Percentiles rank a stretch among this genome's conserved stretches.
Evolutionary conservation across 1,140 invertebrate genomes (phyloP).

Genomic region (Macrobrachium rosenbergii): DNA sequence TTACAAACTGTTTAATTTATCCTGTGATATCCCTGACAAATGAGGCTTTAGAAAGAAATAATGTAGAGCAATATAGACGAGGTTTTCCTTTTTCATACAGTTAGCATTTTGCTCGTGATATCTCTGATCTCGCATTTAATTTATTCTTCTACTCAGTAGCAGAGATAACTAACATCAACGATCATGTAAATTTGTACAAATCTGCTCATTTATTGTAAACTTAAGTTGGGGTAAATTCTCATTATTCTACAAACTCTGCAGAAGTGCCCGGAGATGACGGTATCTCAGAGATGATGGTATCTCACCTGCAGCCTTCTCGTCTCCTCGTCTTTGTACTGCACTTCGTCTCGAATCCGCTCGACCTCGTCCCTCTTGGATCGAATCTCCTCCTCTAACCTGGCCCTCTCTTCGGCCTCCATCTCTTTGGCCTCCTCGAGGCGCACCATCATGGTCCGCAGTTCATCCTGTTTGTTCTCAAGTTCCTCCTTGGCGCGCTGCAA

Average conservation of each 20-base stretch:
- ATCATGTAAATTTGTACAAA: no score
- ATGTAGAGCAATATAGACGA: no score
- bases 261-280: not conserved
- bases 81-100: no score
- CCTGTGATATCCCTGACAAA: no score
- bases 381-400: constrained; percentile 92
- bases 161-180: no score
- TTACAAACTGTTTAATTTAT: no score
- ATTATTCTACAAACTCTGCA: not conserved
- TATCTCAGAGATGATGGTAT: constrained; percentile 71
- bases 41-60: no score
- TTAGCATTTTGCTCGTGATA: no score
- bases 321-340: constrained; percentile 89
- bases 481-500: constrained; percentile 94
- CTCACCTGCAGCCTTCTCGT: constrained; percentile 80
- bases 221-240: not conserved
- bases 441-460: constrained; percentile 89
- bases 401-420: constrained; percentile 91
- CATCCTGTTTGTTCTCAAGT: constrained; percentile 88
- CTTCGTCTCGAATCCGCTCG: constrained; percentile 86
- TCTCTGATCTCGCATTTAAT: no score
- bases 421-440: constrained; percentile 88
- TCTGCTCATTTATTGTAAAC: no score
- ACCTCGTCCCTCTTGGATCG: constrained; percentile 89
- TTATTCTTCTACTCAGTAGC: no score